Percentiles rank a stretch among this genome's conserved stretches.
phyloP scores from a whole-genome alignment of 2,113 vertebrate species.

The Fulica atra region DNA sequence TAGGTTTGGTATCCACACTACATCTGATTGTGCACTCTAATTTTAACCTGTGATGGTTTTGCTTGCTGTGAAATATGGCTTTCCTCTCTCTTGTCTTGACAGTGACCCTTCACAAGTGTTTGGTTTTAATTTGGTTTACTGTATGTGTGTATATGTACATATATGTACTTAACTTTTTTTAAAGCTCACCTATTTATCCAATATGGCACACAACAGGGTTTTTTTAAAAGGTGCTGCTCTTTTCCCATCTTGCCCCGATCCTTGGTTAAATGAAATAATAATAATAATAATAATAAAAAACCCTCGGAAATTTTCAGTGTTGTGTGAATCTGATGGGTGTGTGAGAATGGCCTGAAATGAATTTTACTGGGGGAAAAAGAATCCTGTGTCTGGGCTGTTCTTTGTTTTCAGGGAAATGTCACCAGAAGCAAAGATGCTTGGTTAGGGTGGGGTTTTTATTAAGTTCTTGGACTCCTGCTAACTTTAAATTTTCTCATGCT shows the following conservation, averaged over 20 bases:
- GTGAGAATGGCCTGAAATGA: background rate
- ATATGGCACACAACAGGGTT: slow-evolving; percentile 57
- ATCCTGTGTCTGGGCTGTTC: background rate
- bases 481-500: background rate
- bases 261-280: slow-evolving; percentile 71
- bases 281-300: slow-evolving; percentile 14
- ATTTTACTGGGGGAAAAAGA: background rate
- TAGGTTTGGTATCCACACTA: slow-evolving; percentile 20
- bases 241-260: slow-evolving; percentile 54
- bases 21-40: background rate
- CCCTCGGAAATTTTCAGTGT: background rate
- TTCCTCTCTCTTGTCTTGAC: slow-evolving; percentile 52
- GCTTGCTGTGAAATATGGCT: slow-evolving; percentile 70
- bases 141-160: slow-evolving; percentile 64
- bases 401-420: background rate
- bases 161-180: slow-evolving; percentile 70
- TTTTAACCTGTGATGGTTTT: slow-evolving; percentile 51
- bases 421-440: background rate
- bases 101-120: background rate
- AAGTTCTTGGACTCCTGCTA: background rate
- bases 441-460: background rate
- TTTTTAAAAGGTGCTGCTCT: slow-evolving; percentile 72
- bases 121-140: slow-evolving; percentile 63
- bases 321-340: background rate
- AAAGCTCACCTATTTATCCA: slow-evolving; percentile 73